phyloP scores from a whole-genome alignment of 2,113 vertebrate genomes.

The Pseudopipra pipra region DNA sequence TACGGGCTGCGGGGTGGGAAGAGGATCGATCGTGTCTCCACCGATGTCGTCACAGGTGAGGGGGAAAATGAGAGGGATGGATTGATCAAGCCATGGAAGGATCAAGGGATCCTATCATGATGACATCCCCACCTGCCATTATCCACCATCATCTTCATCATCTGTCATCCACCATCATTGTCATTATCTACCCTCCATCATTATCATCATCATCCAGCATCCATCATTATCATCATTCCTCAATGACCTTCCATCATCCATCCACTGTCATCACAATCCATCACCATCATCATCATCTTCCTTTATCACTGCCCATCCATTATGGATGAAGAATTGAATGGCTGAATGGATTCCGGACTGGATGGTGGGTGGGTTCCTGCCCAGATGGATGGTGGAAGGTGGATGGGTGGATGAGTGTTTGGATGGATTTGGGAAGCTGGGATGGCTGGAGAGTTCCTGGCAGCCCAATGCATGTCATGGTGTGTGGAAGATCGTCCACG shows the following conservation, averaged over 20 bases:
- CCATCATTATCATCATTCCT: background rate
- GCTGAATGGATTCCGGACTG: background rate
- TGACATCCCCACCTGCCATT: too few species aligned
- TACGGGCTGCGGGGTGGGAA: too few species aligned
- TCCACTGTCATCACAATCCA: too few species aligned
- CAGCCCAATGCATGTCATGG: accelerated
- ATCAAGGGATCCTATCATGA: too few species aligned
- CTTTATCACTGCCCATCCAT: background rate
- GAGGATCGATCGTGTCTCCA: too few species aligned
- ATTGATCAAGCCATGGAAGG: too few species aligned
- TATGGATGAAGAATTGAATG: background rate
- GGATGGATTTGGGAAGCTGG: background rate
- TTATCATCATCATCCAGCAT: background rate
- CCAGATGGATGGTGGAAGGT: background rate
- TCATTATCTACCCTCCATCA: background rate
- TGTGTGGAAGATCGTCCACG: background rate
- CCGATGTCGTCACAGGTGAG: too few species aligned
- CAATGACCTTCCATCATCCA: background rate
- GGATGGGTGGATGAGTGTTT: too few species aligned
- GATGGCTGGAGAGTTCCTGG: background rate
- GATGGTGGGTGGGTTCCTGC: background rate
- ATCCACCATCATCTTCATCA: background rate
- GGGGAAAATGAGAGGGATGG: too few species aligned
- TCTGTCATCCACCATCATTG: background rate
- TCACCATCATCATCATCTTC: background rate